Base-by-base conservation (phyloP, 2,888 invertebrate genomes). In the Campaea margaritaria region DNA sequence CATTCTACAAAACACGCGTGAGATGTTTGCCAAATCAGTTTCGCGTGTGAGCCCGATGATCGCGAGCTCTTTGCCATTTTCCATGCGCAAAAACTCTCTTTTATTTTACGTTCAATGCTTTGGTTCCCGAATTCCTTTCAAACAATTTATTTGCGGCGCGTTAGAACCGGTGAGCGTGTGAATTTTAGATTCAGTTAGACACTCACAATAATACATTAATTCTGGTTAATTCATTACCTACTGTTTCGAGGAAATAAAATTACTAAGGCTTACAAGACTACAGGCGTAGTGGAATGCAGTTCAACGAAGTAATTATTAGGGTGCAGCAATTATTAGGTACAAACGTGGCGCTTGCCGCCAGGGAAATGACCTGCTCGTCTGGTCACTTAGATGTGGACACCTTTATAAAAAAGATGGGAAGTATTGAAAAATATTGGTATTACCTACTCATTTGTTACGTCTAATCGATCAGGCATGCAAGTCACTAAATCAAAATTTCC, bases 11-110 rank as follows among this genome's bases (percentile, higher is more conserved):
- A 48, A 27, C 67, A 82, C 83, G 86, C 87, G 85, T 87, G 87
- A 85, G 77, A 74, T 76, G 81, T 81, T 85, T 82, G 85, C 87
- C 69, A 87, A 87, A 51, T 51, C 49, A 55, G 21, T 54, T 75
- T 73, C 68, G 69, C 86, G 87, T 89, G 89, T 86, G 89, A 89
- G 86, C 83, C 80, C 70, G 76, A n/a, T n/a, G n/a, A 80, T 79
- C 81, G 78, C 75, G 70, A 72, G 67, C 72, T 82, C 83, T 82
- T 85, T 82, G 82, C 69, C 68, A 74, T 79, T 83, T 83, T 80
- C 69, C 63, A 70, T 65, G 64, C 71, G 72, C 76, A 83, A 81
- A 80, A 79, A 74, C 66, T 62, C 67, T 79, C 79, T 82, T 63
- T 52, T 52, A 49, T 42, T 54, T 43, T 38, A 38, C 46, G 57